Conservation (phyloP, 2,797 vertebrate genomes). For the Podarcis siculus region DNA sequence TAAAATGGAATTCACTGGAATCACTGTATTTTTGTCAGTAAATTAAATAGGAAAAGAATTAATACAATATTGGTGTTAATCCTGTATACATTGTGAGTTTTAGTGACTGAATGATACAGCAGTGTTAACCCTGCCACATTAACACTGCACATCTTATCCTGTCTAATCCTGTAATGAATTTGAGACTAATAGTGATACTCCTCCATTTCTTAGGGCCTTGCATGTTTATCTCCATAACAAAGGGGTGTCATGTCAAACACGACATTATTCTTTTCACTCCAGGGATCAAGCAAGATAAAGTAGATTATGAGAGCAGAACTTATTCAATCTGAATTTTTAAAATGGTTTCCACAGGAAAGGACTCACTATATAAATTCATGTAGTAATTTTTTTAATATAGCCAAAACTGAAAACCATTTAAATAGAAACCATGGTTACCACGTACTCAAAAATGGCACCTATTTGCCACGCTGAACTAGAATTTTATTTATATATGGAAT, state of each 20-base stretch:
- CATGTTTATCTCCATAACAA: neutral
- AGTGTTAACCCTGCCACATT: conserved; percentile 27
- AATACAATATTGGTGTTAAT: conserved; percentile 2
- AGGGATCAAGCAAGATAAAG: conserved; percentile 8
- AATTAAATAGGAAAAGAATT: neutral
- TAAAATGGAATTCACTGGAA: neutral
- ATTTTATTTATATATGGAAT: neutral
- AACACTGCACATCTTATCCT: conserved; percentile 14
- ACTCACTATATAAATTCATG: neutral
- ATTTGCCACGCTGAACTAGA: neutral
- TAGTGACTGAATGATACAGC: neutral
- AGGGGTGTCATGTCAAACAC: neutral
- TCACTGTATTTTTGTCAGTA: neutral
- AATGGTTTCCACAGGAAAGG: neutral
- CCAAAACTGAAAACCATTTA: neutral
- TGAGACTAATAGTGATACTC: neutral
- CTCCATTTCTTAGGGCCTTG: neutral
- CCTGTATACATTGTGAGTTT: neutral
- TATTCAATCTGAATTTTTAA: neutral
- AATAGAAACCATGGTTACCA: neutral
- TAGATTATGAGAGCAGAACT: neutral
- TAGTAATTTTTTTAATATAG: neutral
- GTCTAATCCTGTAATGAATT: conserved; percentile 7
- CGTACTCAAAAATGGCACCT: neutral
- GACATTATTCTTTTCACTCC: neutral